Conservation (phyloP, 1,140 invertebrate species). For the Drusus annulatus region DNA sequence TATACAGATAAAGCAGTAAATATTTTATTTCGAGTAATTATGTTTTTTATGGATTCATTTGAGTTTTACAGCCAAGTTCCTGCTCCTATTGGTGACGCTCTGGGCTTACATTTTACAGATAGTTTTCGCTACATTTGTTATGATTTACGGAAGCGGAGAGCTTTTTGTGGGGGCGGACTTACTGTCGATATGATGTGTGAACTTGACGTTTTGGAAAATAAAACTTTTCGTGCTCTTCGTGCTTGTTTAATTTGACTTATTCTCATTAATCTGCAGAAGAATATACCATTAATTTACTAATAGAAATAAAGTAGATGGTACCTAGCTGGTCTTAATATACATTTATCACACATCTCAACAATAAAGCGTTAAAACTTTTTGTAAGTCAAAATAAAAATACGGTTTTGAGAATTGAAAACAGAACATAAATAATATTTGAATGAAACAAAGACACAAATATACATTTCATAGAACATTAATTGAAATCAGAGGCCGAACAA, state of each 20-base stretch:
- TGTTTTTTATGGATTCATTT: conserved; percentile 28
- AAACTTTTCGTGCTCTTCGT: not conserved
- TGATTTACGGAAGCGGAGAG: conserved; percentile 21
- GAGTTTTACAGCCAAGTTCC: conserved; percentile 22
- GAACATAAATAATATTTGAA: no score
- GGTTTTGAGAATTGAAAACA: no score
- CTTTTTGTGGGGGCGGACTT: not conserved
- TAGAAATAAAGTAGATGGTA: no score
- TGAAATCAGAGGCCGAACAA: no score
- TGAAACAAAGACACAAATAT: no score
- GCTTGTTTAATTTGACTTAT: not conserved
- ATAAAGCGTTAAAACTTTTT: no score
- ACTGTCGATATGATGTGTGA: not conserved
- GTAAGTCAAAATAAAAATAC: no score
- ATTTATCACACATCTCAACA: no score
- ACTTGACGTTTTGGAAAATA: not conserved
- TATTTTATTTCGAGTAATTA: conserved; percentile 37
- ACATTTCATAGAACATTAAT: no score
- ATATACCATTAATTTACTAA: no score
- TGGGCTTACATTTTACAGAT: conserved; percentile 28
- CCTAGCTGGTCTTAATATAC: no score
- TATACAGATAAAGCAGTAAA: not conserved
- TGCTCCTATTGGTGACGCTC: not conserved
- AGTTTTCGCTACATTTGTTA: conserved; percentile 52
- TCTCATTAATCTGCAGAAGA: not conserved